Evolutionary conservation across 2,113 vertebrate species (phyloP).

Genomic region (Chionomys nivalis): DNA sequence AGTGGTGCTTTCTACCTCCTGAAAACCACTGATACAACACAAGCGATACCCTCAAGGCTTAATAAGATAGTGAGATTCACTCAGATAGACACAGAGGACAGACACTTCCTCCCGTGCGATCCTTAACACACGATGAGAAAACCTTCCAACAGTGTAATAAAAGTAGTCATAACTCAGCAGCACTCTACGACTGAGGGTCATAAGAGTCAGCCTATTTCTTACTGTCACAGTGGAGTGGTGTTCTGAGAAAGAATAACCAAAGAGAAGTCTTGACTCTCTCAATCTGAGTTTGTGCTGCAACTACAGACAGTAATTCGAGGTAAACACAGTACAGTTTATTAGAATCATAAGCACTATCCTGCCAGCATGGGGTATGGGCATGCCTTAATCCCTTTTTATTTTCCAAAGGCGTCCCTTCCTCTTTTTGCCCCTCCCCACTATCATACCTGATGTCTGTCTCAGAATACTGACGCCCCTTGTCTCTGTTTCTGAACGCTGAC

Average conservation of each 20-base stretch:
- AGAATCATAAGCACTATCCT: neutral
- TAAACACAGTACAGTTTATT: neutral
- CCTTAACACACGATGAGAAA: neutral
- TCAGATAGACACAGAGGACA: neutral
- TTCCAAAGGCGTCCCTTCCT: neutral
- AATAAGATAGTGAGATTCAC: neutral
- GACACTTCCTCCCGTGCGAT: neutral
- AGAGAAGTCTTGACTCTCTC: neutral
- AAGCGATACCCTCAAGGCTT: slow-evolving; percentile 10
- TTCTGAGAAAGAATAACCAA: neutral
- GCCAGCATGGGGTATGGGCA: neutral
- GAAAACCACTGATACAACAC: neutral
- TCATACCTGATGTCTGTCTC: neutral
- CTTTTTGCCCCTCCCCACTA: neutral
- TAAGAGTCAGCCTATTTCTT: neutral
- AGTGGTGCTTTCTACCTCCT: neutral
- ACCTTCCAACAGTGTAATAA: neutral
- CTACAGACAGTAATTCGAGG: neutral
- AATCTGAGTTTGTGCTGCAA: neutral
- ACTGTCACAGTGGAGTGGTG: neutral
- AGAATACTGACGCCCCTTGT: neutral
- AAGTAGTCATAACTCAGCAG: neutral
- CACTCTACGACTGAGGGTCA: neutral
- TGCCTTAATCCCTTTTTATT: neutral
- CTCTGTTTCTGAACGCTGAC: neutral